These are phyloP conservation scores for Sminthurinus signatus DNA, from an alignment of 1,140 invertebrate genomes.

Conservation along the genomic window DNA sequence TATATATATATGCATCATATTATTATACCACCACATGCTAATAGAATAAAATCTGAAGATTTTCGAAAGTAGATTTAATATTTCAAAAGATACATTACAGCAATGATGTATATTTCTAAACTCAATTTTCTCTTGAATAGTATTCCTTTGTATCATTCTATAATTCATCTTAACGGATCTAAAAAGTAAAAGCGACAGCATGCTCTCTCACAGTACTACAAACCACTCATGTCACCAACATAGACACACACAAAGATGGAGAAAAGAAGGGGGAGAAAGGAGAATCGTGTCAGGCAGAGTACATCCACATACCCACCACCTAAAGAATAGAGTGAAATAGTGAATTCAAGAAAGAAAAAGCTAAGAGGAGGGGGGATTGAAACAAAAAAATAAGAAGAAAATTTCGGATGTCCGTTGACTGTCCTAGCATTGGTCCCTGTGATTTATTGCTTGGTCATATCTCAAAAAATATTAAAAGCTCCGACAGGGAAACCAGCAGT, in stretches of 20 bases:
- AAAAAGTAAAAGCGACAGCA: not conserved
- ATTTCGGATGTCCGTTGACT: slow-evolving; percentile 32
- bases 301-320: too few species aligned
- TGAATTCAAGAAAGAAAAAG: too few species aligned
- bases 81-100: too few species aligned
- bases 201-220: not conserved
- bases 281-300: too few species aligned
- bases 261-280: too few species aligned
- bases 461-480: slow-evolving; percentile 37
- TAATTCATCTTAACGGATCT: not conserved
- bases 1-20: not conserved
- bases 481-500: not conserved
- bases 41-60: not conserved
- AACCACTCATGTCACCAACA: not conserved
- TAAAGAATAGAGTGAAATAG: too few species aligned
- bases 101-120: not conserved
- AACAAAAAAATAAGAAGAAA: slow-evolving; percentile 25
- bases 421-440: slow-evolving; percentile 24
- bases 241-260: slow-evolving; percentile 5
- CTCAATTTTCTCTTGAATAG: not conserved
- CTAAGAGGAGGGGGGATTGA: not conserved
- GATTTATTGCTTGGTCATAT: slow-evolving; percentile 37
- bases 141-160: not conserved
- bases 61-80: not conserved
- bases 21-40: not conserved